These are phyloP conservation scores for Bubalus kerabau DNA, from an alignment of 2,113 vertebrate genomes.

Conservation along the genomic window DNA sequence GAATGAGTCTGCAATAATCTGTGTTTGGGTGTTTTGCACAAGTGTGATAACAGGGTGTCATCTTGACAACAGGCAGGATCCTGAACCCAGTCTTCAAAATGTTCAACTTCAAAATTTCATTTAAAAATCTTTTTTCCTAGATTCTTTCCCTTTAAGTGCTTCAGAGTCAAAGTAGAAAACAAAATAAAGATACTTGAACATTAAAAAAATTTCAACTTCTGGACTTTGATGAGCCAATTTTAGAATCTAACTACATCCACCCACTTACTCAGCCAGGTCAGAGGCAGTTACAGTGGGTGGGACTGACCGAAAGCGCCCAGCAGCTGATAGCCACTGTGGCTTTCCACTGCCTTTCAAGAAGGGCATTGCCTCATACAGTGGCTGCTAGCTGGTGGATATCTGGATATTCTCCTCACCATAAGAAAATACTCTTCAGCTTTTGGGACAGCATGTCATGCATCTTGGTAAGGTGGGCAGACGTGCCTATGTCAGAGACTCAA, in stretches of 20 bases:
- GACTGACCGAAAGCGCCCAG: fast-evolving
- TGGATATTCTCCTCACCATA: background rate
- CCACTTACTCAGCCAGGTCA: background rate
- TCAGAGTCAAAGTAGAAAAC: background rate
- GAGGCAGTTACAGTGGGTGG: background rate
- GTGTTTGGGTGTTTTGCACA: background rate
- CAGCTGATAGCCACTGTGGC: fast-evolving
- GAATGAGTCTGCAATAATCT: background rate
- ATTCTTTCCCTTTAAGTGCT: background rate
- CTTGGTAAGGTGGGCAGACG: background rate
- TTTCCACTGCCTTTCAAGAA: background rate
- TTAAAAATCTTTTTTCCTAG: background rate
- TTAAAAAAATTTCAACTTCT: background rate
- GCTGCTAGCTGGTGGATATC: background rate
- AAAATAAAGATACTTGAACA: background rate
- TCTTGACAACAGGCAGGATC: background rate
- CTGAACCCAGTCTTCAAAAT: background rate
- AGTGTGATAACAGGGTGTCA: background rate
- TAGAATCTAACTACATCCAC: background rate
- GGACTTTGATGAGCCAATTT: background rate
- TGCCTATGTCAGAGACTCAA: background rate
- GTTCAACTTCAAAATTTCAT: background rate
- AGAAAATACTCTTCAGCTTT: background rate
- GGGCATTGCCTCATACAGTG: background rate
- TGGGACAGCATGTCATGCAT: background rate